These are phyloP conservation scores for Indri indri DNA, from an alignment of 2,113 vertebrate species.

Conservation along the genomic window DNA sequence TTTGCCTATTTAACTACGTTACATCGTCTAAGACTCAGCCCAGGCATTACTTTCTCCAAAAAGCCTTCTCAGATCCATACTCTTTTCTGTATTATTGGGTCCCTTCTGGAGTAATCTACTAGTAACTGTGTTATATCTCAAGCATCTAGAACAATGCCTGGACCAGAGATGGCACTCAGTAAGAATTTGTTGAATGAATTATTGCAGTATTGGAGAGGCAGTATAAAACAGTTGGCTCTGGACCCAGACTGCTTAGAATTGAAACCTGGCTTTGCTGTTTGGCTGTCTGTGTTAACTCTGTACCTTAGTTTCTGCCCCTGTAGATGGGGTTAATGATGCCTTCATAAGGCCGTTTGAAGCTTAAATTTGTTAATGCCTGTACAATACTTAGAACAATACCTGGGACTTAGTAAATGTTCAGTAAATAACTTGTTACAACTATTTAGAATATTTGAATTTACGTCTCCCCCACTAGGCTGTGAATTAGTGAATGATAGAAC, in stretches of 20 bases:
- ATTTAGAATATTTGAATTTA: slow-evolving; percentile 26
- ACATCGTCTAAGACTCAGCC: not conserved
- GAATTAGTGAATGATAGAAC: slow-evolving; percentile 32
- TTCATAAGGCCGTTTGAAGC: slow-evolving; percentile 20
- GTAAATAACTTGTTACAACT: not conserved
- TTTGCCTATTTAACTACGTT: not conserved
- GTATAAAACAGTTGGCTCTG: not conserved
- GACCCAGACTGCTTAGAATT: not conserved
- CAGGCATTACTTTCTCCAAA: not conserved
- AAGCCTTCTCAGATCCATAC: not conserved
- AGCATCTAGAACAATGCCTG: not conserved
- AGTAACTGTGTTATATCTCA: not conserved
- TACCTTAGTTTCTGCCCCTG: slow-evolving; percentile 8
- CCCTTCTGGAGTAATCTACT: not conserved
- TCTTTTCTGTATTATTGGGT: not conserved
- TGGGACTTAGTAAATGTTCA: slow-evolving; percentile 1
- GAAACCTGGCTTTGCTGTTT: slow-evolving; percentile 22
- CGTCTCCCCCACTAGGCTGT: not conserved
- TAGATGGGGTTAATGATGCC: not conserved
- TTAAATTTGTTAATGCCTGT: slow-evolving; percentile 35
- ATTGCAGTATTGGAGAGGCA: not conserved
- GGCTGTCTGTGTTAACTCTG: not conserved
- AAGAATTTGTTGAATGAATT: slow-evolving; percentile 34
- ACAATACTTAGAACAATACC: slow-evolving; percentile 10
- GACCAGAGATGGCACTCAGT: not conserved